phyloP scores from a whole-genome alignment of 2,797 vertebrate genomes.

The Gallinago solitaria region DNA sequence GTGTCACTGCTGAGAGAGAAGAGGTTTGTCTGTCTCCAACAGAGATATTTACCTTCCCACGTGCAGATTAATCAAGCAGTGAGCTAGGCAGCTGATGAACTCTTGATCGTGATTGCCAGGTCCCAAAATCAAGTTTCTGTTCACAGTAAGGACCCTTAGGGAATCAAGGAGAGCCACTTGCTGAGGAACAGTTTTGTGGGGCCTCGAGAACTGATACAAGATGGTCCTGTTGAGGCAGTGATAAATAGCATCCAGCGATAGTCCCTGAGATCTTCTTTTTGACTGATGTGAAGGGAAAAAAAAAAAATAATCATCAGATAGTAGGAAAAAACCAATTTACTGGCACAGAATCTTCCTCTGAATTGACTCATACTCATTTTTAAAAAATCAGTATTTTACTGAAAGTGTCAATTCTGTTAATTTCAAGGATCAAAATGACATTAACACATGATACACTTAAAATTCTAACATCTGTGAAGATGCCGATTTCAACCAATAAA shows the following conservation, averaged over 20 bases:
- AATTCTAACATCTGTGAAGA: not conserved
- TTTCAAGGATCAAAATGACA: not conserved
- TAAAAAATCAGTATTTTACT: not conserved
- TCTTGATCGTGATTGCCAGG: constrained; percentile 98
- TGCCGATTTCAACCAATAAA: not conserved
- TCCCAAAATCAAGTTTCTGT: constrained; percentile 94
- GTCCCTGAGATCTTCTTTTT: constrained; percentile 93
- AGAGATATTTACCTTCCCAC: constrained; percentile 86
- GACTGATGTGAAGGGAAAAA: constrained; percentile 77
- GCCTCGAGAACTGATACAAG: constrained; percentile 94
- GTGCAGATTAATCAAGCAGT: constrained; percentile 95
- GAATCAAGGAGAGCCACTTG: constrained; percentile 96
- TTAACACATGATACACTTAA: not conserved
- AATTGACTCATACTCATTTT: not conserved
- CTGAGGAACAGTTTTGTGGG: constrained; percentile 96
- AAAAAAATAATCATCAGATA: not conserved
- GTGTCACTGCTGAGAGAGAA: not conserved
- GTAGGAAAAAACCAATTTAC: not conserved
- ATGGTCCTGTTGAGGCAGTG: constrained; percentile 98
- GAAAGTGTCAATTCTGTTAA: not conserved
- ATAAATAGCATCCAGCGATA: constrained; percentile 94
- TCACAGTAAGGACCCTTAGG: constrained; percentile 92
- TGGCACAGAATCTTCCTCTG: not conserved
- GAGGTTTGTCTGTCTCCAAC: not conserved
- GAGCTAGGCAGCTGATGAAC: constrained; percentile 95